phyloP scores from a whole-genome alignment of 2,113 vertebrate genomes.

The Syngnathus floridae region DNA sequence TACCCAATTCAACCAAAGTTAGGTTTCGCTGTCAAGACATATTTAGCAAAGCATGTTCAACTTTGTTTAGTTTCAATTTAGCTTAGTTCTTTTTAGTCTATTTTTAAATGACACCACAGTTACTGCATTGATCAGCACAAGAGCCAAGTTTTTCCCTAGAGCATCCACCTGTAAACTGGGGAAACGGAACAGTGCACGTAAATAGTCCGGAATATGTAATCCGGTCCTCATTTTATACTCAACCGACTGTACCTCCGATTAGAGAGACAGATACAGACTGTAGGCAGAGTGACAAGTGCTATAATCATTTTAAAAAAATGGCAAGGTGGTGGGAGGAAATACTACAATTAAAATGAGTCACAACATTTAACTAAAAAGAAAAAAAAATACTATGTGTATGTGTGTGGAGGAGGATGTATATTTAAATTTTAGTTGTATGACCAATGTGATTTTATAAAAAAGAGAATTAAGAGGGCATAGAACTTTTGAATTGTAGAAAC shows the following conservation, averaged over 20 bases:
- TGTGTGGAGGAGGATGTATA: constrained; percentile 15
- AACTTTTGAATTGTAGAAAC: constrained; percentile 57
- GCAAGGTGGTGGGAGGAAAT: constrained; percentile 70
- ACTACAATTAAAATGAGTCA: constrained; percentile 54
- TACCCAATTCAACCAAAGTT: constrained; percentile 64
- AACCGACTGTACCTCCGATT: constrained; percentile 96
- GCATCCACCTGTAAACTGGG: constrained; percentile 96
- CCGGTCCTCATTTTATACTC: constrained; percentile 93
- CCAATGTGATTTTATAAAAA: constrained; percentile 36
- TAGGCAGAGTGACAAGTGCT: constrained; percentile 98
- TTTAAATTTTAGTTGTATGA: constrained; percentile 19
- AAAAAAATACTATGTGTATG: constrained; percentile 26
- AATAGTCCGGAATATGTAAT: constrained; percentile 87
- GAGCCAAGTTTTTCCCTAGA: constrained; percentile 91
- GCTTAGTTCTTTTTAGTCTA: too few species aligned
- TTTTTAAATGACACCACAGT: constrained; percentile 73
- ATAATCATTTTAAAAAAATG: constrained; percentile 83
- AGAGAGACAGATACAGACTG: constrained; percentile 90
- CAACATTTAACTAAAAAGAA: constrained; percentile 73
- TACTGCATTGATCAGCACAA: constrained; percentile 72
- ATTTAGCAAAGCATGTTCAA: background rate
- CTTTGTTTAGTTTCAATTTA: too few species aligned
- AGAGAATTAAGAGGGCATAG: constrained; percentile 42
- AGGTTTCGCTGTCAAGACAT: constrained; percentile 39
- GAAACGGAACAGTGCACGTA: constrained; percentile 98